Conservation (phyloP, 1,140 invertebrate genomes). For the Drosophila azteca region DNA sequence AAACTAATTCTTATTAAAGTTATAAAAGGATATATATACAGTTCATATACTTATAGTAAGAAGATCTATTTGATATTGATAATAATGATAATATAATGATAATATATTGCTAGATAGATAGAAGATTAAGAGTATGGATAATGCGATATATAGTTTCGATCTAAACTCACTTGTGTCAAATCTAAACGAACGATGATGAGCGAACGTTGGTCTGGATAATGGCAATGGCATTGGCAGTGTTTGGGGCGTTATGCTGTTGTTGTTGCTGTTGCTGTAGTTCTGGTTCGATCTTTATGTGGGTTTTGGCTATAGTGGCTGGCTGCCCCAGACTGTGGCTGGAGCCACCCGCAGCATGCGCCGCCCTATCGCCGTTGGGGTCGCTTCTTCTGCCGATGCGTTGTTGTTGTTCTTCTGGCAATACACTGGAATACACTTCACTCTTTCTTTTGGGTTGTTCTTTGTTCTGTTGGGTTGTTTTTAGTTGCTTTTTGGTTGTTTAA, state of each 20-base stretch:
- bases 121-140: constrained; percentile 3
- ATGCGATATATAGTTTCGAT: constrained; percentile 18
- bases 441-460: neutral
- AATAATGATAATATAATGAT: neutral
- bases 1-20: neutral
- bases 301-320: neutral
- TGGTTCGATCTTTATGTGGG: neutral
- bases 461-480: neutral
- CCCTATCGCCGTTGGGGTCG: constrained; percentile 26
- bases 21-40: constrained; percentile 18
- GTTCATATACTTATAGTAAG: constrained; percentile 13
- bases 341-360: constrained; percentile 16
- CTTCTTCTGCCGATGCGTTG: constrained; percentile 1
- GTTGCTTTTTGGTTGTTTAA: constrained; percentile 12
- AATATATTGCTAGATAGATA: neutral
- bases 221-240: constrained; percentile 79
- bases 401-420: constrained; percentile 12
- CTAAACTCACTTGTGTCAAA: constrained; percentile 76
- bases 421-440: constrained; percentile 40
- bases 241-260: constrained; percentile 55
- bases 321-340: too few species aligned
- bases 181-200: constrained; percentile 78
- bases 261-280: constrained; percentile 28
- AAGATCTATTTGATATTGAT: constrained; percentile 2
- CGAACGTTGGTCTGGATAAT: constrained; percentile 72